These are phyloP conservation scores for Tricholaema leucomelas DNA, from an alignment of 2,113 vertebrate genomes.

Conservation along the genomic window DNA sequence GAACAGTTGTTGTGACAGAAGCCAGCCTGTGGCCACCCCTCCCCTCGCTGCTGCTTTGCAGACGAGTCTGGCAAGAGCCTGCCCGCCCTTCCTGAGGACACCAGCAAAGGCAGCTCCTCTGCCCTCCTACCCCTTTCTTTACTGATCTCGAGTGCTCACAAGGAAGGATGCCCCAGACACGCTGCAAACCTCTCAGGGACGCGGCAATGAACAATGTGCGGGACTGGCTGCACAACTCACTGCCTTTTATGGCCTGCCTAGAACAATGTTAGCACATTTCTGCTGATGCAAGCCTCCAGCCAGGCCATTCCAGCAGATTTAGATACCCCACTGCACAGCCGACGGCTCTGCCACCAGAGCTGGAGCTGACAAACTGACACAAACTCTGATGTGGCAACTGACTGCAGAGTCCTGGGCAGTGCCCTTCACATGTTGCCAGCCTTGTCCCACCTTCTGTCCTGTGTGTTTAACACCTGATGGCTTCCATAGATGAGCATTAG, in stretches of 20 bases:
- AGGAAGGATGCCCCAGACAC: neutral
- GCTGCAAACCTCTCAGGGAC: neutral
- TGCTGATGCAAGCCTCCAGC: neutral
- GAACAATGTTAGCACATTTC: neutral
- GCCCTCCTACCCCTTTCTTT: neutral
- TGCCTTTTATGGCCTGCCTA: neutral
- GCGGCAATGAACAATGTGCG: neutral
- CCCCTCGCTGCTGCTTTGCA: neutral
- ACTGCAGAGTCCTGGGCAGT: neutral
- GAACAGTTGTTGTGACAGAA: neutral
- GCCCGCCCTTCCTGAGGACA: neutral
- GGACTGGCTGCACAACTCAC: neutral
- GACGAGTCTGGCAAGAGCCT: neutral
- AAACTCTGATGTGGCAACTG: rapidly evolving
- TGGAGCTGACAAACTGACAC: neutral
- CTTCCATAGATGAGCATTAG: neutral
- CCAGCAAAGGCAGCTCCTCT: neutral
- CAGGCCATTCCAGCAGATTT: neutral
- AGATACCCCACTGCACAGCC: neutral
- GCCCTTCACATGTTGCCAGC: neutral
- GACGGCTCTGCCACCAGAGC: rapidly evolving
- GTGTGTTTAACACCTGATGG: rapidly evolving
- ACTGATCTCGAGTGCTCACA: neutral
- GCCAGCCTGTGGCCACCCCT: neutral
- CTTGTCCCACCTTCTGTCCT: neutral